phyloP scores from a whole-genome alignment of 1,140 invertebrate species.

The Ruditapes philippinarum region DNA sequence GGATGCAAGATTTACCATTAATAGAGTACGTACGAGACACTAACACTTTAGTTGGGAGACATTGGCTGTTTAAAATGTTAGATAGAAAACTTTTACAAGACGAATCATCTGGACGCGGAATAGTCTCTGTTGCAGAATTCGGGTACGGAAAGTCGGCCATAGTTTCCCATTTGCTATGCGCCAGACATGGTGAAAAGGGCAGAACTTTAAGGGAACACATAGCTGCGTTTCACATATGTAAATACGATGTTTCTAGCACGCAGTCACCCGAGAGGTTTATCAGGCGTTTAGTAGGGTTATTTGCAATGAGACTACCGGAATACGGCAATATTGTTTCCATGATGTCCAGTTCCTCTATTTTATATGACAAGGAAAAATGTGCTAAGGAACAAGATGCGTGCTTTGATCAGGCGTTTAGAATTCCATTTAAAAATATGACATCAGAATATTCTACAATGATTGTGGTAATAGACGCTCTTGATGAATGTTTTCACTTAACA shows the following conservation, averaged over 20 bases:
- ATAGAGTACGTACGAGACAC: not conserved
- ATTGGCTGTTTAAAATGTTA: not conserved
- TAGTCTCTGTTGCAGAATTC: not conserved
- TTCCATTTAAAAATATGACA: not conserved
- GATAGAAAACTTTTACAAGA: not conserved
- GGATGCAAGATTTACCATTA: not conserved
- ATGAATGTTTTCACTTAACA: not conserved
- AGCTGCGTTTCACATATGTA: not conserved
- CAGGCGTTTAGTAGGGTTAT: not conserved
- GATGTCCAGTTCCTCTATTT: not conserved
- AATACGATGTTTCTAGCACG: not conserved
- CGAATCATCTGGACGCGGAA: not conserved
- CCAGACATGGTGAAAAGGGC: not conserved
- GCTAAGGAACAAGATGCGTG: not conserved
- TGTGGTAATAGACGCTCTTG: not conserved
- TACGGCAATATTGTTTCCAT: not conserved
- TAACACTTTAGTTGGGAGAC: not conserved
- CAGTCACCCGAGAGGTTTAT: not conserved
- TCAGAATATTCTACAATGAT: not conserved
- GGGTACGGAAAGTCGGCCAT: slow-evolving; percentile 12
- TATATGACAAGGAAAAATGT: not conserved
- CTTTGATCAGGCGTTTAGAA: not conserved
- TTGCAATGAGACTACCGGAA: slow-evolving; percentile 5
- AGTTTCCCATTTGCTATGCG: slow-evolving; percentile 13
- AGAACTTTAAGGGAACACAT: not conserved